Evolutionary conservation across 2,888 invertebrate genomes (phyloP).

Genomic region (Spialia ferax): DNA sequence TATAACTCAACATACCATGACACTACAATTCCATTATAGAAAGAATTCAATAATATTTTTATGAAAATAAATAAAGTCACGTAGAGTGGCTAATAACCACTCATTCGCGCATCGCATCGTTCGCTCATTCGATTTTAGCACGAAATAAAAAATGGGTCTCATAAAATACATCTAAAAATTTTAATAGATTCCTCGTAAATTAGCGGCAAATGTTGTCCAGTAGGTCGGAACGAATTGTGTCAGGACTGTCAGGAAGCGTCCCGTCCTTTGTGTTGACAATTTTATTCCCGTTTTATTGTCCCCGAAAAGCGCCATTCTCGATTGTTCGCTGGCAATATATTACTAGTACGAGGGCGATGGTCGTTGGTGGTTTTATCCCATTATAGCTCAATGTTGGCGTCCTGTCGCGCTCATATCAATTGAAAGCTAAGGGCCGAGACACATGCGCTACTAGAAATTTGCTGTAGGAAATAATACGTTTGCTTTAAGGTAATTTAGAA

Average conservation of each 20-base stretch:
- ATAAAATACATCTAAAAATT: constrained; percentile 1
- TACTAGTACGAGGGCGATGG: constrained; percentile 26
- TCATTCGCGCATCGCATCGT: not conserved
- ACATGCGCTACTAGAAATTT: not conserved
- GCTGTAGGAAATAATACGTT: not conserved
- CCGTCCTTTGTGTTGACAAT: constrained; percentile 34
- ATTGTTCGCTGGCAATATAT: constrained; percentile 37
- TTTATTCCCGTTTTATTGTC: constrained; percentile 33
- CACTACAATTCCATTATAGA: too few relatives aligned
- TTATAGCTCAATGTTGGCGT: constrained; percentile 35
- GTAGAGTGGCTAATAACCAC: not conserved
- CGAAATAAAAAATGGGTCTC: not conserved
- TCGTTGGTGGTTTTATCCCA: constrained; percentile 31
- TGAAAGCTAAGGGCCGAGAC: not conserved
- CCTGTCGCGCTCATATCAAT: constrained; percentile 34
- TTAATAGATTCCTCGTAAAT: constrained; percentile 16
- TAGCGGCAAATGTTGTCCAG: not conserved
- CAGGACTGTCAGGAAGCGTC: constrained; percentile 14
- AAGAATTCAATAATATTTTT: too few relatives aligned
- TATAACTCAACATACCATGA: too few relatives aligned
- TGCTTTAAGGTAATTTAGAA: not conserved
- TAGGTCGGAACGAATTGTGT: constrained; percentile 13
- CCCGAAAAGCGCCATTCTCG: constrained; percentile 29
- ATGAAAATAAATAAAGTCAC: too few relatives aligned
- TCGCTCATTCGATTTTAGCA: not conserved